Percentiles rank a stretch among this genome's conserved stretches.
Evolutionary conservation across 2,113 vertebrate species (phyloP).

Genomic region (Amphiprion ocellaris): DNA sequence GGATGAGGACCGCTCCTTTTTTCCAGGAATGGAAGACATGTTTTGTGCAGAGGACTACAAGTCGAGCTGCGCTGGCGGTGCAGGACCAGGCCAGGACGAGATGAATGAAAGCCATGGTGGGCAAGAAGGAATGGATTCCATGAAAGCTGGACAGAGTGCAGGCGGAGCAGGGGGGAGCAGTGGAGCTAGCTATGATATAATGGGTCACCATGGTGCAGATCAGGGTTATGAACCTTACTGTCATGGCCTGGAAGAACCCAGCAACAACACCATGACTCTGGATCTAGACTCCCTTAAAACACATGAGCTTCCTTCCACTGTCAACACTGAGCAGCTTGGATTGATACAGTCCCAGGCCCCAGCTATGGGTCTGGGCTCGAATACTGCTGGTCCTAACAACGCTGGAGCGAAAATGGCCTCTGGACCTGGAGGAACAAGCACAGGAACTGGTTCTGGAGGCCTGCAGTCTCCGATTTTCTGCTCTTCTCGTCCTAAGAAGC

Average conservation of each 20-base stretch:
- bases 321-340: slow-evolving; percentile 93
- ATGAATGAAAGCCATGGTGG: slow-evolving; percentile 77
- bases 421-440: slow-evolving; percentile 67
- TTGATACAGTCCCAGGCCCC: slow-evolving; percentile 90
- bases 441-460: slow-evolving; percentile 77
- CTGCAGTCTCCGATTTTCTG: slow-evolving; percentile 93
- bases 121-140: slow-evolving; percentile 79
- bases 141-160: slow-evolving; percentile 74
- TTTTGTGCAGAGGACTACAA: slow-evolving; percentile 94
- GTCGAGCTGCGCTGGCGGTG: slow-evolving; percentile 85
- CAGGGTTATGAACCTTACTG: slow-evolving; percentile 86
- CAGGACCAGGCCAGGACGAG: slow-evolving; percentile 82
- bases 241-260: slow-evolving; percentile 83
- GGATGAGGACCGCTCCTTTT: slow-evolving; percentile 94
- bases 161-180: slow-evolving; percentile 73
- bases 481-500: slow-evolving; percentile 94
- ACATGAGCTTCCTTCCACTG: slow-evolving; percentile 92
- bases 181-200: slow-evolving; percentile 85
- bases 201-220: slow-evolving; percentile 87
- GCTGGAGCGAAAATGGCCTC: slow-evolving; percentile 78
- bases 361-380: slow-evolving; percentile 79
- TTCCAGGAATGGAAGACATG: slow-evolving; percentile 98
- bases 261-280: slow-evolving; percentile 85
- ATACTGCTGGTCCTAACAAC: slow-evolving; percentile 75
- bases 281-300: slow-evolving; percentile 90